Evolutionary conservation across 2,797 vertebrate genomes (phyloP).

Genomic region (Clamator glandarius): DNA sequence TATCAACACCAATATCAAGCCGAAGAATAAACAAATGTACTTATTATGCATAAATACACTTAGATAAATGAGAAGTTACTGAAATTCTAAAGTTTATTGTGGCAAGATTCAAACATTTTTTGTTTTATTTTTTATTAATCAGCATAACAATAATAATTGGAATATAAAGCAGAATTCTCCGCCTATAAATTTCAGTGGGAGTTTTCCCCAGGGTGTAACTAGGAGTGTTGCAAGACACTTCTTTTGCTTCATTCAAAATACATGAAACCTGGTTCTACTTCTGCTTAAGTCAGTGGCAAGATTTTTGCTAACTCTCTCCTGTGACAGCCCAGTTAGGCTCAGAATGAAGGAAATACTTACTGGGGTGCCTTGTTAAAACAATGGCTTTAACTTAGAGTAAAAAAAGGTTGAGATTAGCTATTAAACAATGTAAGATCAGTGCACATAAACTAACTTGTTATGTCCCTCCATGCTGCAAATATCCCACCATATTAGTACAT

Average conservation of each 20-base stretch:
- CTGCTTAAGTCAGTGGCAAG: not conserved
- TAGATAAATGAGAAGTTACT: not conserved
- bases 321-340: not conserved
- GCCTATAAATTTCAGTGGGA: not conserved
- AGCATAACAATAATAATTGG: not conserved
- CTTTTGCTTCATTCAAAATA: not conserved
- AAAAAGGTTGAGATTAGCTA: not conserved
- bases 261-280: not conserved
- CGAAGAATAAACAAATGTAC: not conserved
- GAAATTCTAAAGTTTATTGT: not conserved
- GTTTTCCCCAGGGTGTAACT: not conserved
- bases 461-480: not conserved
- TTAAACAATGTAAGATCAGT: not conserved
- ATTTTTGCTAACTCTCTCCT: not conserved
- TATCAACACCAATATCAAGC: not conserved
- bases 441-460: not conserved
- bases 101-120: not conserved
- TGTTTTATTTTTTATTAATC: not conserved
- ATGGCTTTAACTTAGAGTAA: not conserved
- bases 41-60: not conserved
- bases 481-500: not conserved
- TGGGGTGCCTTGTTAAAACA: not conserved
- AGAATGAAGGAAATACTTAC: not conserved
- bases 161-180: not conserved
- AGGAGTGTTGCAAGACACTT: not conserved